A percentile compares a stretch with the other conserved stretches of the same genome.
phyloP scores from a whole-genome alignment of 2,888 invertebrate genomes.

The Teleogryllus oceanicus region DNA sequence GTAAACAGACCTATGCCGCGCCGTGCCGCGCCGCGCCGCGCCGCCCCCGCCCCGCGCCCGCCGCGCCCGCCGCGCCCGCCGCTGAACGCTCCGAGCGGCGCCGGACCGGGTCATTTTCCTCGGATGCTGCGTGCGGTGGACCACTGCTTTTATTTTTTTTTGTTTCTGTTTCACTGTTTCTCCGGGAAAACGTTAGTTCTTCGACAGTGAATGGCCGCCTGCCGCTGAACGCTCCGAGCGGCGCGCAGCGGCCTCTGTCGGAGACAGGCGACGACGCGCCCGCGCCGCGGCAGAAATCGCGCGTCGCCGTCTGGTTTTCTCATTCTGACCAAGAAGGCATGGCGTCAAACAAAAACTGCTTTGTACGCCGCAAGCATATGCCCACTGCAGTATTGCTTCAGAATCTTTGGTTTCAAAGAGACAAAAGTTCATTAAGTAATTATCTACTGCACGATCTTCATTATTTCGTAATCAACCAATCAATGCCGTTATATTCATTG shows the following conservation, averaged over 20 bases:
- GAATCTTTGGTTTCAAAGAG: too few species aligned
- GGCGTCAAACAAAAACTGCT: conserved; percentile 24
- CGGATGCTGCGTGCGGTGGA: background rate
- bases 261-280: too few species aligned
- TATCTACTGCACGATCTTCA: too few species aligned
- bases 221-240: background rate
- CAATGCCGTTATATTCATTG: too few species aligned
- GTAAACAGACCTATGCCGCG: conserved; percentile 31
- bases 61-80: background rate
- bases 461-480: too few species aligned
- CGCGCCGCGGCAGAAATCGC: background rate
- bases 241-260: too few species aligned
- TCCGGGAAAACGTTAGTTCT: background rate
- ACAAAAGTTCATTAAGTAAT: too few species aligned
- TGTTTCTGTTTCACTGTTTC: background rate
- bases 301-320: conserved; percentile 29
- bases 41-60: background rate
- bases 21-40: conserved; percentile 1
- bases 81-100: too few species aligned
- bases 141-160: background rate
- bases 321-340: conserved; percentile 28
- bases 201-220: background rate
- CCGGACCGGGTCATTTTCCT: background rate
- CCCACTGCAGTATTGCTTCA: too few species aligned
- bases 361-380: too few species aligned